Conservation (phyloP, 2,888 invertebrate genomes). For the Drosophila paranaensis region DNA sequence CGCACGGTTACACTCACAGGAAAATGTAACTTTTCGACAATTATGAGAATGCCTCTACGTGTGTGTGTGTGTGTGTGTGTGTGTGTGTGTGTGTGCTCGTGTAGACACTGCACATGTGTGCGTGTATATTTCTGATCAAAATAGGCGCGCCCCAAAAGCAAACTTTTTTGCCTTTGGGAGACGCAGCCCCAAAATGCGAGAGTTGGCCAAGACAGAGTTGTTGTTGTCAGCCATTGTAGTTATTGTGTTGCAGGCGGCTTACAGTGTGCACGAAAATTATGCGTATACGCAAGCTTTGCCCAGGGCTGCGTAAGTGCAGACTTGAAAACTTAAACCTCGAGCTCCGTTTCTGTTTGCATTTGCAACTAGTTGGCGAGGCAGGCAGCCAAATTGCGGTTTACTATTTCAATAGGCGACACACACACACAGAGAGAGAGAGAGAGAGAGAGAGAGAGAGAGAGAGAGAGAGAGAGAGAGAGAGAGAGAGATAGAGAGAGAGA, state of each 20-base stretch:
- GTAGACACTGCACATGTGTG: slow-evolving; percentile 2
- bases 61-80: slow-evolving; percentile 21
- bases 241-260: slow-evolving; percentile 35
- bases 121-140: slow-evolving; percentile 36
- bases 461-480: too few relatives aligned
- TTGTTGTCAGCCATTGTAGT: slow-evolving; percentile 41
- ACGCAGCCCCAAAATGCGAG: slow-evolving; percentile 27
- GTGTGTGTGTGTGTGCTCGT: slow-evolving; percentile 17
- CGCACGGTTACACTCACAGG: slow-evolving; percentile 31
- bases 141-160: slow-evolving; percentile 31
- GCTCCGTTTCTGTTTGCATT: slow-evolving; percentile 62
- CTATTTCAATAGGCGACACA: slow-evolving; percentile 60
- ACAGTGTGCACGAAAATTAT: slow-evolving; percentile 45
- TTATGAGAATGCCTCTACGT: slow-evolving; percentile 37
- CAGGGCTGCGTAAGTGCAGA: not conserved
- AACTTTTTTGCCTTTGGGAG: slow-evolving; percentile 37
- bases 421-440: not conserved
- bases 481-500: too few relatives aligned
- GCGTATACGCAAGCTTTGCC: slow-evolving; percentile 38
- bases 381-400: slow-evolving; percentile 72
- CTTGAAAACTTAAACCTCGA: slow-evolving; percentile 23
- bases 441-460: too few relatives aligned
- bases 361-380: slow-evolving; percentile 52
- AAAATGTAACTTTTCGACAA: slow-evolving; percentile 53
- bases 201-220: slow-evolving; percentile 30